Percentiles rank a stretch among this genome's conserved stretches.
Evolutionary conservation across 2,888 invertebrate genomes (phyloP).

Genomic region (Volucella inflata): DNA sequence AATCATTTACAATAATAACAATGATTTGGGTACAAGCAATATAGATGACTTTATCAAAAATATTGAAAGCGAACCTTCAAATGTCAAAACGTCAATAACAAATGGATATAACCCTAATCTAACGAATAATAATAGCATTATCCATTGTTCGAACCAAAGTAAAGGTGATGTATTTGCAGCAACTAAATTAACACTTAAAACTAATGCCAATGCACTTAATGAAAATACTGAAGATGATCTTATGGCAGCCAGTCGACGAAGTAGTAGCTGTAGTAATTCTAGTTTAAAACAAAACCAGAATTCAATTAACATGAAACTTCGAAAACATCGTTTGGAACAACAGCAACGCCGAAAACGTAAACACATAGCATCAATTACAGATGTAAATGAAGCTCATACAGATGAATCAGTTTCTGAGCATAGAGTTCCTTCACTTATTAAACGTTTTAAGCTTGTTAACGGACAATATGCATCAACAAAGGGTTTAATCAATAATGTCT

Average conservation of each 20-base stretch:
- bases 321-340: conserved; percentile 67
- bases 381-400: conserved; percentile 37
- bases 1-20: conserved; percentile 1
- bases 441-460: conserved; percentile 78
- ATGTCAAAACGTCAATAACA: conserved; percentile 3
- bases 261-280: conserved; percentile 77
- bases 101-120: conserved; percentile 54
- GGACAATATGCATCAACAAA: conserved; percentile 75
- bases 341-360: conserved; percentile 53
- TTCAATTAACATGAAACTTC: conserved; percentile 77
- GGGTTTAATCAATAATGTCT: conserved; percentile 74
- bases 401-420: conserved; percentile 25
- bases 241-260: conserved; percentile 70
- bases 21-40: conserved; percentile 1
- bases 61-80: background rate
- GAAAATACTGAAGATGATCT: conserved; percentile 55
- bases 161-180: conserved; percentile 25
- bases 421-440: conserved; percentile 61
- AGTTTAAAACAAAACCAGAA: conserved; percentile 77
- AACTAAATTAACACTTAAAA: conserved; percentile 24
- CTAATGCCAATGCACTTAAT: conserved; percentile 27
- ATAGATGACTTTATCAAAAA: background rate
- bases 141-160: conserved; percentile 30
- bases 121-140: conserved; percentile 62
- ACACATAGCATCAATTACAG: conserved; percentile 3